Evolutionary conservation across 2,888 invertebrate genomes (phyloP).

Genomic region (Desoria tigrina): DNA sequence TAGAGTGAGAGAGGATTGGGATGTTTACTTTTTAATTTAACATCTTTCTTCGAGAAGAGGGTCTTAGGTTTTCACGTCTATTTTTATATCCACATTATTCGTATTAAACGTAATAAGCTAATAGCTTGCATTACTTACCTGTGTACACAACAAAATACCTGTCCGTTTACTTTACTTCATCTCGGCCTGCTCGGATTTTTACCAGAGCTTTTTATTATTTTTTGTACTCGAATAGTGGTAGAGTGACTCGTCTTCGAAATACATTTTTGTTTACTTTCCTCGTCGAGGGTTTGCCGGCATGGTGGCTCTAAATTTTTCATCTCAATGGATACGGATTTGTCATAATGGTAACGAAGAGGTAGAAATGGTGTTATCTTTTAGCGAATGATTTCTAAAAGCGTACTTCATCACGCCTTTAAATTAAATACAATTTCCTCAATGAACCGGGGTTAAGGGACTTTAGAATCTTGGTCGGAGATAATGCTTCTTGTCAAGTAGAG

Average conservation of each 20-base stretch:
- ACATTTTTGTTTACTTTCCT: slow-evolving; percentile 1
- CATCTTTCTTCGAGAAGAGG: slow-evolving; percentile 39
- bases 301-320: too few species aligned
- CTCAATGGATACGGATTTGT: background rate
- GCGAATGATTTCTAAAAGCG: background rate
- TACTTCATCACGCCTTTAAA: too few species aligned
- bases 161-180: slow-evolving; percentile 15
- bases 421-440: too few species aligned
- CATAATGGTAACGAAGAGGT: background rate
- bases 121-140: slow-evolving; percentile 11
- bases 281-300: background rate
- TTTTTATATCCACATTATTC: slow-evolving; percentile 10
- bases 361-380: background rate
- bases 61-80: slow-evolving; percentile 8
- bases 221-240: background rate
- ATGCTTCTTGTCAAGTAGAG: too few species aligned
- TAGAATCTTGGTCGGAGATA: too few species aligned
- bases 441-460: too few species aligned
- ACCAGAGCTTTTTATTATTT: background rate
- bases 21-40: slow-evolving; percentile 54
- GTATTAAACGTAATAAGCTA: slow-evolving; percentile 17
- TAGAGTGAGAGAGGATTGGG: slow-evolving; percentile 38
- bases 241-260: slow-evolving; percentile 1
- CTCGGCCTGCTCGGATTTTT: background rate
- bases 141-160: slow-evolving; percentile 15